A percentile compares a stretch with the other conserved stretches of the same genome.
Conservation (phyloP, 2,888 invertebrate genomes). For the Chloroclysta siterata region DNA sequence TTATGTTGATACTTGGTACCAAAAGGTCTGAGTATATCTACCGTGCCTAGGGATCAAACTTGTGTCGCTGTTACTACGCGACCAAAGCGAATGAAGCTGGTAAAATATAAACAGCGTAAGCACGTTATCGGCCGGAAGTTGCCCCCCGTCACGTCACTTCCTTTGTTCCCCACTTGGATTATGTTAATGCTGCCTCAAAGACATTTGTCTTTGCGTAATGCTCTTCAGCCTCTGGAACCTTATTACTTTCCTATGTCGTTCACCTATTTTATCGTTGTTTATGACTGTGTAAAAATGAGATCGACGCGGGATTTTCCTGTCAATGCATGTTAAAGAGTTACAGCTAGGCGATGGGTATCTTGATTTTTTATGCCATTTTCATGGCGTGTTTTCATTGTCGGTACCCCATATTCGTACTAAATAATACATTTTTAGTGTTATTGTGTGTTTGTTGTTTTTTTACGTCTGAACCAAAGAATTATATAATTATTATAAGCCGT, state of each 20-base stretch:
- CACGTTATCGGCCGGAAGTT: constrained; percentile 56
- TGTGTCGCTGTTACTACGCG: too few relatives aligned
- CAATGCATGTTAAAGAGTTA: constrained; percentile 14
- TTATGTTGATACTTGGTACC: too few relatives aligned
- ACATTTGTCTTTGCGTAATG: constrained; percentile 80
- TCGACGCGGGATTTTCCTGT: constrained; percentile 27
- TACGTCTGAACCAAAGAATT: too few relatives aligned
- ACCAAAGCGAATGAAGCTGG: too few relatives aligned
- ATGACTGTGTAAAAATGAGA: constrained; percentile 47
- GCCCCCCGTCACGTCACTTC: constrained; percentile 65
- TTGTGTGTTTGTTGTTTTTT: too few relatives aligned
- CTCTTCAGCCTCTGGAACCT: constrained; percentile 60
- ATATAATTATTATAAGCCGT: too few relatives aligned
- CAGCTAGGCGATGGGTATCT: background rate
- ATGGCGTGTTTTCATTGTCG: background rate
- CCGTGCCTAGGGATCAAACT: too few relatives aligned
- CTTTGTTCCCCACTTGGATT: constrained; percentile 75
- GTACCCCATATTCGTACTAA: too few relatives aligned
- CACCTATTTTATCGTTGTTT: constrained; percentile 68
- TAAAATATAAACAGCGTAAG: too few relatives aligned
- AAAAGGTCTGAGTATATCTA: too few relatives aligned
- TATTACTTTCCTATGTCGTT: constrained; percentile 72
- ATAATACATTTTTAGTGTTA: too few relatives aligned
- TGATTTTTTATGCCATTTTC: background rate
- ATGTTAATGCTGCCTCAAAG: constrained; percentile 77